Conservation (phyloP, 2,888 invertebrate species). For the Eupithecia centaureata region DNA sequence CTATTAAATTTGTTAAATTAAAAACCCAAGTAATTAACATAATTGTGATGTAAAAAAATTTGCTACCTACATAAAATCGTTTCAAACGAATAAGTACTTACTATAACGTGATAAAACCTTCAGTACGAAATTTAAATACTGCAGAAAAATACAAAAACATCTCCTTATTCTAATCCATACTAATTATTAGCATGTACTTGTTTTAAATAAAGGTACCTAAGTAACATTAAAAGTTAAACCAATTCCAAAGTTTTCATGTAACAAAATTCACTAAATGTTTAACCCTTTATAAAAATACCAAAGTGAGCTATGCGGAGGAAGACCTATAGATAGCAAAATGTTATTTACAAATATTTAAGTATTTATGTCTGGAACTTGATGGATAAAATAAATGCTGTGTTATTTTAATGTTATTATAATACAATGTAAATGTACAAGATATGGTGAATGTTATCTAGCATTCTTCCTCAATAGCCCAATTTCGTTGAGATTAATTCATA, state of each 20-base stretch:
- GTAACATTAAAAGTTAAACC: slow-evolving; percentile 2
- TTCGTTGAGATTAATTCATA: slow-evolving; percentile 62
- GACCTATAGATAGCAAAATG: slow-evolving; percentile 8
- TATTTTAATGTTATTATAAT: neutral
- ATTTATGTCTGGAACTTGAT: neutral
- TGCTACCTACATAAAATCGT: neutral
- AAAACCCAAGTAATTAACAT: neutral
- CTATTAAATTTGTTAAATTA: neutral
- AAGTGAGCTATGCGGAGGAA: slow-evolving; percentile 11
- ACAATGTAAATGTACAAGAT: neutral
- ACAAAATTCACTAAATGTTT: slow-evolving; percentile 14
- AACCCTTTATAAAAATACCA: slow-evolving; percentile 47
- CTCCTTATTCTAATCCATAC: neutral
- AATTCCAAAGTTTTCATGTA: slow-evolving; percentile 12
- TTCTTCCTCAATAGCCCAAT: slow-evolving; percentile 48
- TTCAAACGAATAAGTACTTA: neutral
- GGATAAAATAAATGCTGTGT: neutral
- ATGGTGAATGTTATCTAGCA: slow-evolving; percentile 6
- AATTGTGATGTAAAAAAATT: neutral
- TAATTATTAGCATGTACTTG: slow-evolving; percentile 5
- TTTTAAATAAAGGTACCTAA: neutral
- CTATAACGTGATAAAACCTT: neutral
- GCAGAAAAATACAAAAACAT: slow-evolving; percentile 12
- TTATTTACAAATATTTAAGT: too few relatives aligned
- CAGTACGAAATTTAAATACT: slow-evolving; percentile 8